phyloP scores from a whole-genome alignment of 64 coral and sea anemone species.

The Montipora capricornis region DNA sequence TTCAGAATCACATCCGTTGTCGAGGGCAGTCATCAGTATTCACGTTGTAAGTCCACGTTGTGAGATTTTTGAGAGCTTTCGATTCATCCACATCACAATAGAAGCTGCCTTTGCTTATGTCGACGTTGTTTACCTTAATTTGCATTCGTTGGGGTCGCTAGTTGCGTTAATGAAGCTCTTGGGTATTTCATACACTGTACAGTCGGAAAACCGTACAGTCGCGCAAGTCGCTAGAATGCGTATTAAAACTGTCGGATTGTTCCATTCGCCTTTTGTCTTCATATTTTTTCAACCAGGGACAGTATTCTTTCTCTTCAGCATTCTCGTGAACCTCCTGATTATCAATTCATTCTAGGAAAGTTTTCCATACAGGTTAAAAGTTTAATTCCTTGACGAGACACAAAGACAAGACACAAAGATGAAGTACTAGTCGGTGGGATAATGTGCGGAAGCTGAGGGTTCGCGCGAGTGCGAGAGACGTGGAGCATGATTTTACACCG shows the following conservation, averaged over 20 bases:
- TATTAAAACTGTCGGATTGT: not conserved
- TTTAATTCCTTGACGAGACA: not conserved
- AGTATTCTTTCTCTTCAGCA: not conserved
- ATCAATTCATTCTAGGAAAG: not conserved
- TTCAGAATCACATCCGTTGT: no score
- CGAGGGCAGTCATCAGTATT: not conserved
- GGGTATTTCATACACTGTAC: no score
- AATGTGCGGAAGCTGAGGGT: not conserved
- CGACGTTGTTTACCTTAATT: conserved; percentile 6
- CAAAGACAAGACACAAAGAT: not conserved
- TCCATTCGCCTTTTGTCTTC: no score
- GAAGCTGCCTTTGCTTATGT: not conserved
- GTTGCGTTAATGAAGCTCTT: not conserved
- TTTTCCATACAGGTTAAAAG: not conserved
- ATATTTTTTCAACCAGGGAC: not conserved
- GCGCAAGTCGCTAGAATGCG: not conserved
- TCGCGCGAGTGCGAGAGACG: not conserved
- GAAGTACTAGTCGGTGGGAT: not conserved
- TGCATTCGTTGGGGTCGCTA: not conserved
- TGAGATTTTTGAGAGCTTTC: not conserved
- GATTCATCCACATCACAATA: not conserved
- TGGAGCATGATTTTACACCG: not conserved
- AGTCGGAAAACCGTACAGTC: no score
- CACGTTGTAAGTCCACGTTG: not conserved
- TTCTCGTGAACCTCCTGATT: conserved; percentile 36